Evolutionary conservation across 2,113 vertebrate species (phyloP).

Genomic region (Anser brachyrhynchus): DNA sequence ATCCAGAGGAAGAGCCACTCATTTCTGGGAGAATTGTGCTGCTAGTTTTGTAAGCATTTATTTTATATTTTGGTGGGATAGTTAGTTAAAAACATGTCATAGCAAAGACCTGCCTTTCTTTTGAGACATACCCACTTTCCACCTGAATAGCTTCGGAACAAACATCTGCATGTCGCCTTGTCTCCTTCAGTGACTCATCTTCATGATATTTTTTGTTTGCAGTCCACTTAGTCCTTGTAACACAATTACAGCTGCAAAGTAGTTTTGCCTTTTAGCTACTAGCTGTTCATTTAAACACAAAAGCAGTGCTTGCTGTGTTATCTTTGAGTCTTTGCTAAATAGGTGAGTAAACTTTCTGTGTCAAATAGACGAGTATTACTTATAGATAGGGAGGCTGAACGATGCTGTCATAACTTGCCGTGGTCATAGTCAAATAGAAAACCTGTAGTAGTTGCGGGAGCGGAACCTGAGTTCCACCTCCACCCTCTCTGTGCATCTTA

Average conservation of each 20-base stretch:
- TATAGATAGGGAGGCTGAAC: not conserved
- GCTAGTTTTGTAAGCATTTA: not conserved
- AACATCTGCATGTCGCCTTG: conserved; percentile 9
- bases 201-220: not conserved
- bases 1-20: not conserved
- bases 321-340: not conserved
- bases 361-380: not conserved
- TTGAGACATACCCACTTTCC: conserved; percentile 42
- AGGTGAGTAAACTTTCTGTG: not conserved
- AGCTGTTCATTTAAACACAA: not conserved
- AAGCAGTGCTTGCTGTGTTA: not conserved
- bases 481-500: not conserved
- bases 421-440: not conserved
- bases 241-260: not conserved
- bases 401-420: not conserved
- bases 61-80: not conserved
- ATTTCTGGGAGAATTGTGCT: not conserved
- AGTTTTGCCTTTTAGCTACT: not conserved
- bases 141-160: conserved; percentile 53
- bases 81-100: not conserved
- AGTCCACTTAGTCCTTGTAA: not conserved
- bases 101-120: conserved; percentile 2
- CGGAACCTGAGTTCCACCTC: not conserved
- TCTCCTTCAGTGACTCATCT: not conserved
- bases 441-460: not conserved